Evolutionary conservation across 2,888 invertebrate genomes (phyloP), one percentile per base, ranked within the genome.

Genomic region (Notodonta dromedarius): DNA sequence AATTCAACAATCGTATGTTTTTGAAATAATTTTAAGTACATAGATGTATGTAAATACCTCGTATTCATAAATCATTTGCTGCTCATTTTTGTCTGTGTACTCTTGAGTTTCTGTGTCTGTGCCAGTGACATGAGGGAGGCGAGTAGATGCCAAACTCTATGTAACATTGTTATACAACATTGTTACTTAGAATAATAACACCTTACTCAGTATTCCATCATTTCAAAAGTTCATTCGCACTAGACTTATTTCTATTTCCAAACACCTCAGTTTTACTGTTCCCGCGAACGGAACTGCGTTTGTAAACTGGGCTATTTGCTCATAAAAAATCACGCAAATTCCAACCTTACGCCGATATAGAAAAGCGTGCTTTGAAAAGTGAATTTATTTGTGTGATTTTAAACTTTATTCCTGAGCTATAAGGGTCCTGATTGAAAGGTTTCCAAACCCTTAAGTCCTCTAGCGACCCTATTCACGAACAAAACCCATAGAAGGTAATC

Each of bases 211-310:
- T 62, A 57, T 67, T 53, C 63, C 66, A 69, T 69, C 65, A 74
- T 11, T 42, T 70, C 66, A 69, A 65, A 56, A 63, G 78, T 76
- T 79, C 79, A 68, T 76, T 79, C 73, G 71, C 79, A 69, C 32
- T 32, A 70, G 79, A 70, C 13, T 32, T 32, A 11, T 68, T 63
- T 74, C 76, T 78, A 78, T 79, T 78, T 76, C 68, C 71, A 69
- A 61, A 69, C 57, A 61, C 59, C 67, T 60, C 62, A 54, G 35
- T 67, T 78, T 77, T 72, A 77, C 60, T 76, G 75, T 60, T 62
- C 57, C 50, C 56, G 63, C 44, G 55, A 70, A 74, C 69, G 60
- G 59, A 63, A 67, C 60, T 68, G 42, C 12, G 16, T 57, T 50
- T 54, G 68, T 61, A 62, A 70, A 65, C 60, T 39, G 39, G 51